Percentiles rank a stretch among this genome's conserved stretches.
Conservation (phyloP, 2,888 invertebrate species). For the Athrips mouffetella region DNA sequence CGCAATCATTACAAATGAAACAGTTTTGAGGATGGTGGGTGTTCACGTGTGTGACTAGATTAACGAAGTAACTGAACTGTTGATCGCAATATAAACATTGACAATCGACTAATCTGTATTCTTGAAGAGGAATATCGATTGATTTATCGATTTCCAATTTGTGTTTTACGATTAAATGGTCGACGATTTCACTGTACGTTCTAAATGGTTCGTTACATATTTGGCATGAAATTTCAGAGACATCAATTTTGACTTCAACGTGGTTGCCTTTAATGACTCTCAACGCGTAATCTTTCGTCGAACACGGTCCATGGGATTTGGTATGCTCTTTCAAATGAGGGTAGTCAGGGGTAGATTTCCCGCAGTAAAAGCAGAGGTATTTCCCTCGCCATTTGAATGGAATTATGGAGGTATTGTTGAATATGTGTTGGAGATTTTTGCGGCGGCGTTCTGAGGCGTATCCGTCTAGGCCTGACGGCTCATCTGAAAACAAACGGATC, state of each 20-base stretch:
- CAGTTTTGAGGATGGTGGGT: constrained; percentile 47
- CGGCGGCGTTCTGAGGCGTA: constrained; percentile 52
- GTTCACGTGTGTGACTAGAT: constrained; percentile 55
- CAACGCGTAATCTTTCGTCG: constrained; percentile 46
- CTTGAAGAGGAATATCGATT: constrained; percentile 48
- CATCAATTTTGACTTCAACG: constrained; percentile 57
- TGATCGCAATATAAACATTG: constrained; percentile 51
- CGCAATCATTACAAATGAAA: constrained; percentile 58
- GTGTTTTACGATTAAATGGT: constrained; percentile 58
- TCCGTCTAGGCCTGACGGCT: constrained; percentile 44
- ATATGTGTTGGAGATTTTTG: constrained; percentile 62
- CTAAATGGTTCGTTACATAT: constrained; percentile 52
- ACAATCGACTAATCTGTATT: constrained; percentile 51
- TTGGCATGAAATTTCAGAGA: constrained; percentile 56
- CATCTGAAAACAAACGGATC: constrained; percentile 63
- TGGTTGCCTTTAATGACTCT: constrained; percentile 51
- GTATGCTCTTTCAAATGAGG: constrained; percentile 58
- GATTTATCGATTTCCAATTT: constrained; percentile 50
- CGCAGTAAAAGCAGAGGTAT: constrained; percentile 63
- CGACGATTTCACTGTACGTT: constrained; percentile 45
- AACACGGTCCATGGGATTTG: constrained; percentile 49
- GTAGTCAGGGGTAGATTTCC: constrained; percentile 46
- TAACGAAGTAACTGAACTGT: constrained; percentile 50
- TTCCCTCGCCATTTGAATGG: constrained; percentile 68
- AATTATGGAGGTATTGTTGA: constrained; percentile 62